phyloP scores from a whole-genome alignment of 2,888 invertebrate species.

The Dicycla oo region DNA sequence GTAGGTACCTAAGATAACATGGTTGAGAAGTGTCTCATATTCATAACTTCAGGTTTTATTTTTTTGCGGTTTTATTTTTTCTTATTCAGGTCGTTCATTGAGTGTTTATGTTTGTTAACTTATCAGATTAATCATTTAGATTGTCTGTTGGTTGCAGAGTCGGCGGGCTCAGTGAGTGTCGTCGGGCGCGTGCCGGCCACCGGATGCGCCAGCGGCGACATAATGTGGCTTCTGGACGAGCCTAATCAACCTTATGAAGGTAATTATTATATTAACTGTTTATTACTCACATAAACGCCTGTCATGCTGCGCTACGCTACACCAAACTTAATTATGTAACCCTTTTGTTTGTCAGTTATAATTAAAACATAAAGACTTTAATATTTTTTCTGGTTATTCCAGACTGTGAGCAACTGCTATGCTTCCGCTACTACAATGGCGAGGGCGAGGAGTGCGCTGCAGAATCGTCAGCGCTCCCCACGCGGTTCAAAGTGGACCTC shows the following conservation, averaged over 20 bases:
- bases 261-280: slow-evolving; percentile 73
- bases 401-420: slow-evolving; percentile 93
- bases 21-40: slow-evolving; percentile 55
- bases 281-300: slow-evolving; percentile 28
- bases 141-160: slow-evolving; percentile 80
- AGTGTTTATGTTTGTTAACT: slow-evolving; percentile 16
- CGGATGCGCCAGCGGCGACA: slow-evolving; percentile 91
- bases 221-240: slow-evolving; percentile 93
- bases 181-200: slow-evolving; percentile 89
- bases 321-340: slow-evolving; percentile 13
- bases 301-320: not conserved
- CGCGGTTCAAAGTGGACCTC: slow-evolving; percentile 89
- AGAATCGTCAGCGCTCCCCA: slow-evolving; percentile 89
- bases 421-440: slow-evolving; percentile 93
- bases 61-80: slow-evolving; percentile 24
- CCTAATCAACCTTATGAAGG: slow-evolving; percentile 92
- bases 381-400: slow-evolving; percentile 73
- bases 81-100: slow-evolving; percentile 14
- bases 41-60: slow-evolving; percentile 35
- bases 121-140: slow-evolving; percentile 28
- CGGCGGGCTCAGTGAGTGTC: slow-evolving; percentile 79
- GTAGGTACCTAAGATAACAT: slow-evolving; percentile 45
- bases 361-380: slow-evolving; percentile 17
- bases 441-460: slow-evolving; percentile 92
- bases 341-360: slow-evolving; percentile 3